Base-by-base conservation (phyloP, 92 coral and sea anemone genomes). In the Muricea muricata region DNA sequence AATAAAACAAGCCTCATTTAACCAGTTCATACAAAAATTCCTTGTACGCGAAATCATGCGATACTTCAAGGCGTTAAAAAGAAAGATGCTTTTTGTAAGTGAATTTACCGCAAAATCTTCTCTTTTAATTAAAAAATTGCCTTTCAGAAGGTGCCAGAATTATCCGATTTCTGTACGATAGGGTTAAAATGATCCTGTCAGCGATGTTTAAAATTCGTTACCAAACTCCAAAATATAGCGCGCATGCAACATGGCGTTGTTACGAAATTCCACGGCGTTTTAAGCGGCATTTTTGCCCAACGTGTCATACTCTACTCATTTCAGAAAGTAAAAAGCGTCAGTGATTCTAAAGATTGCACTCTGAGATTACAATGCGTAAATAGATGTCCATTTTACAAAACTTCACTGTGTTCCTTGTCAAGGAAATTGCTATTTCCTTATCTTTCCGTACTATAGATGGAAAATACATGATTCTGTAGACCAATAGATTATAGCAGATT, bases 1-100 rank as follows among this genome's bases (percentile, higher is more conserved):
- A 26, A 57, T 14, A 57, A 57, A 57, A 57, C 65, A 57, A 57
- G 65, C 65, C 25, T 57, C 65, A 14, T 57, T n/a, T n/a, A n/a
- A n/a, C n/a, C n/a, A n/a, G n/a, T n/a, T n/a, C n/a, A n/a, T n/a
- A n/a, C n/a, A n/a, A n/a, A n/a, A n/a, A 14, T 57, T 15, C 1
- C 65, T 14, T 57, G 26, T 10, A 23, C 20, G 28, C 65, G 7
- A 57, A 57, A 57, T 14, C 15, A 57, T 57, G 28, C 65, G 23
- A 57, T 57, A 15, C 26, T 57, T 57, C 28, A 23, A 8, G 26
- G 21, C 25, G 65, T 24, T 57, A 57, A 57, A 57, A 57, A 57
- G 65, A 20, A 18, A 57, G 15, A 57, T 14, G 23, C 21, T 57
- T 57, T 15, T 8, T 10, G 9, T 14, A 55, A 57, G 15, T 26